phyloP scores from a whole-genome alignment of 2,888 invertebrate genomes.

The Macaria liturata region DNA sequence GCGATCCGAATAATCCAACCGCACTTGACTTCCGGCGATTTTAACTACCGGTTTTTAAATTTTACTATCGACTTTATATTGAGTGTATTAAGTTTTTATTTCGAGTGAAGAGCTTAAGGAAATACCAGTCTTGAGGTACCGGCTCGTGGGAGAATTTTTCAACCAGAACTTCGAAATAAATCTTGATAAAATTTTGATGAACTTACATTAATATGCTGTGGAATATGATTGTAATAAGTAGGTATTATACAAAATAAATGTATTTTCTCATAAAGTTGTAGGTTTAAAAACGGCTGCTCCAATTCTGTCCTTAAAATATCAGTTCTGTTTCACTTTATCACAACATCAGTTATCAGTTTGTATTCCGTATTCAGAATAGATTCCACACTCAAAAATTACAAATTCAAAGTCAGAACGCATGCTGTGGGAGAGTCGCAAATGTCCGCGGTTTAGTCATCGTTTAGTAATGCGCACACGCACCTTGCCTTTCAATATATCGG shows the following conservation, averaged over 20 bases:
- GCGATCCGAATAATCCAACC: constrained; percentile 71
- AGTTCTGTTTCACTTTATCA: no score
- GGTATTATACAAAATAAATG: no score
- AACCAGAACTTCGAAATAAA: constrained; percentile 41
- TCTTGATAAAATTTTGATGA: no score
- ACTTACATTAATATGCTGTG: no score
- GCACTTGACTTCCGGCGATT: constrained; percentile 67
- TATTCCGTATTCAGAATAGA: background rate
- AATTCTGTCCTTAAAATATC: no score
- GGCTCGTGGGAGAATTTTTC: constrained; percentile 64
- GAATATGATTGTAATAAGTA: no score
- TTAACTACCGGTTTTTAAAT: constrained; percentile 37
- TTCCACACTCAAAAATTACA: constrained; percentile 27
- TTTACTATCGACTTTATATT: constrained; percentile 30
- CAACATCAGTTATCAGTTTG: background rate
- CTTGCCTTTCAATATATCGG: constrained; percentile 60
- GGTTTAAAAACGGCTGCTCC: no score
- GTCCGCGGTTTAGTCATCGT: constrained; percentile 66
- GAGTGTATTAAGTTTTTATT: constrained; percentile 38
- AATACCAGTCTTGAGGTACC: constrained; percentile 24
- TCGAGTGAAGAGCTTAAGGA: constrained; percentile 27
- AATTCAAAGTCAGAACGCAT: constrained; percentile 45
- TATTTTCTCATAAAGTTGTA: no score
- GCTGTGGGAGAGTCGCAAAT: constrained; percentile 47
- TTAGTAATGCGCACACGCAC: constrained; percentile 70